A percentile compares a stretch with the other conserved stretches of the same genome.
Evolutionary conservation across 2,797 vertebrate species (phyloP).

Genomic region (Spinibarbus caldwelli): DNA sequence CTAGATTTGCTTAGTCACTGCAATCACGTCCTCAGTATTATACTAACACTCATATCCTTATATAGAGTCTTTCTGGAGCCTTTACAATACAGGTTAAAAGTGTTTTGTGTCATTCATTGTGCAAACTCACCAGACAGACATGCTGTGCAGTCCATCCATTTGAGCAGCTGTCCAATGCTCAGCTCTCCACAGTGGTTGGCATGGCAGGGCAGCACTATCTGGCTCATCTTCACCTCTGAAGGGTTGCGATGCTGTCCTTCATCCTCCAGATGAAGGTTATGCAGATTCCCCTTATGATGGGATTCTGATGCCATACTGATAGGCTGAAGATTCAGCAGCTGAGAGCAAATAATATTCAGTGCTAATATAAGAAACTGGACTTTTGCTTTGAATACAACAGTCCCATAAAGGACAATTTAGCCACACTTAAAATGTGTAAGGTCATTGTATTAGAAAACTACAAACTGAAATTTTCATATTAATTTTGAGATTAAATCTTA

Average conservation of each 20-base stretch:
- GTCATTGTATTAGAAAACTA: neutral
- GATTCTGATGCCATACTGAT: slow-evolving; percentile 45
- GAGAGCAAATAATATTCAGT: neutral
- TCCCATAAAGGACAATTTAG: neutral
- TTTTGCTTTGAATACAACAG: neutral
- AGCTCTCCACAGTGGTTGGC: slow-evolving; percentile 88
- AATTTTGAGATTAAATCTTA: neutral
- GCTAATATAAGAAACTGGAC: neutral
- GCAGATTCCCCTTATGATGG: slow-evolving; percentile 44
- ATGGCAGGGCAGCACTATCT: slow-evolving; percentile 92
- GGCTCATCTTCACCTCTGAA: slow-evolving; percentile 92
- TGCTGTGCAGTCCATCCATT: slow-evolving; percentile 94
- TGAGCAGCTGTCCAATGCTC: slow-evolving; percentile 90
- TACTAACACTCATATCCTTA: neutral
- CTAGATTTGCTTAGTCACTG: neutral
- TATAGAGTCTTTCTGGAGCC: neutral
- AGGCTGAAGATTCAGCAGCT: neutral
- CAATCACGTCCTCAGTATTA: neutral
- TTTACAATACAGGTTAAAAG: slow-evolving; percentile 17
- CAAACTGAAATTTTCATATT: neutral
- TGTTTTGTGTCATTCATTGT: slow-evolving; percentile 6
- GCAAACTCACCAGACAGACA: slow-evolving; percentile 87
- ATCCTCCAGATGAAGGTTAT: too few species aligned
- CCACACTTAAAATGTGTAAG: neutral
- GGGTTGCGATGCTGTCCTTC: slow-evolving; percentile 71